Evolutionary conservation across 2,113 vertebrate species (phyloP).

Genomic region (Climacteris rufus): DNA sequence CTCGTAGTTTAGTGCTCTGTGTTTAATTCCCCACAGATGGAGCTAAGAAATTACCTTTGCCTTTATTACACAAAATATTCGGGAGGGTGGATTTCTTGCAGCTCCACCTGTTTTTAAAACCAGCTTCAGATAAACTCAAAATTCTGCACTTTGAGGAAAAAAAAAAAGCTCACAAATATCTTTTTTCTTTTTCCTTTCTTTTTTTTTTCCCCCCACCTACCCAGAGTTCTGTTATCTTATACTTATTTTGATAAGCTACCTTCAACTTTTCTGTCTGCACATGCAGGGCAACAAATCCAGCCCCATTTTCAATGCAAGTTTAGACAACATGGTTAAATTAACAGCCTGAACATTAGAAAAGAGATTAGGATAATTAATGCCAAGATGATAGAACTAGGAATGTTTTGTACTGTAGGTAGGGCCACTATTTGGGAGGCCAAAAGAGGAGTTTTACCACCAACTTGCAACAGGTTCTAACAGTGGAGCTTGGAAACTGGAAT

Average conservation of each 20-base stretch:
- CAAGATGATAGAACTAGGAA: slow-evolving; percentile 73
- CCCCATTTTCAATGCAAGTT: slow-evolving; percentile 72
- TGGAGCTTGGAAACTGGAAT: slow-evolving; percentile 1
- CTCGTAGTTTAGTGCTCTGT: not conserved
- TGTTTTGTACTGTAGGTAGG: slow-evolving; percentile 71
- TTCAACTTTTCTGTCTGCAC: slow-evolving; percentile 67
- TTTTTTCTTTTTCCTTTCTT: not conserved
- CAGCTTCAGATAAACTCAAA: not conserved
- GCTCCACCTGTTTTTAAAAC: not conserved
- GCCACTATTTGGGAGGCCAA: slow-evolving; percentile 72
- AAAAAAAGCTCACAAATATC: not conserved
- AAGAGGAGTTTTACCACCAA: slow-evolving; percentile 67
- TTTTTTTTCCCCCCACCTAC: not conserved
- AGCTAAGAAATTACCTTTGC: not conserved
- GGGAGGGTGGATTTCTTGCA: not conserved
- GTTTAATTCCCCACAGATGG: not conserved
- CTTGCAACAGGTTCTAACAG: slow-evolving; percentile 64
- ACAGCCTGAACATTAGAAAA: slow-evolving; percentile 73
- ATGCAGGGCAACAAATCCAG: slow-evolving; percentile 70
- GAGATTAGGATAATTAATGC: slow-evolving; percentile 76
- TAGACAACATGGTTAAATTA: slow-evolving; percentile 73
- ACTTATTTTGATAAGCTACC: slow-evolving; percentile 64
- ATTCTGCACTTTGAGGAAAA: not conserved
- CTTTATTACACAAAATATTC: not conserved
- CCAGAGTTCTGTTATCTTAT: slow-evolving; percentile 49